Evolutionary conservation across 1,140 invertebrate species (phyloP), one percentile per base, ranked within the genome.

Genomic region (Pseudomyrmex cubaensis): DNA sequence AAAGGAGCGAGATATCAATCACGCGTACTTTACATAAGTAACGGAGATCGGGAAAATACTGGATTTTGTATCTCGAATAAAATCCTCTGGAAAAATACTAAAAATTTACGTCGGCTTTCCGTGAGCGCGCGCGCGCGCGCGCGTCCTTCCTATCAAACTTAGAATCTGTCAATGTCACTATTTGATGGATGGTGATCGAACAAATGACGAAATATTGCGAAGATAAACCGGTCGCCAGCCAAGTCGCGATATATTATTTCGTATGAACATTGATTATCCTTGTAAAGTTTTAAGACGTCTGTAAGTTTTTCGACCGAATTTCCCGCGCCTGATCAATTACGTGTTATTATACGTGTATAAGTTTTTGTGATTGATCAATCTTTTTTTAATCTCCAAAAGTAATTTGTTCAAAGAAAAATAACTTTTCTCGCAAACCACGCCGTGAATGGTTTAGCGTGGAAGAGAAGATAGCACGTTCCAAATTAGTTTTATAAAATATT

Each of bases 161-260:
- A 80, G 66, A 59, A 80, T 80, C 76, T 72, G 54, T 80, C 76
- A 80, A 72, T 72, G 76, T 80, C 76, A 80, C 54, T 13, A 50
- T 80, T 70, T 80, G 76, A 80, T 80, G 76, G 76, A 80, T 80
- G 66, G 76, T 80, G 76, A 80, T 70, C 54, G 76, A 80, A 80
- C 66, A 80, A 80, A 80, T 80, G 76, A 80, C 76, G 76, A 80
- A 80, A 80, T 80, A 80, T 80, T 59, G 64, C 54, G n/a, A 80
- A 72, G 76, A 70, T 72, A 80, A 80, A 72, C 54, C 76, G 59
- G 67, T 80, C 66, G 66, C 46, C 66, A 80, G 66, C 15, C 64
- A 48, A 52, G 12, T 80, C 54, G 22, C 44, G 50, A 80, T 72
- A 80, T 72, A 80, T 72, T 72, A 72, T 80, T 72, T 72, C 76